Evolutionary conservation across 2,113 vertebrate genomes (phyloP).

Genomic region (Synchiropus splendidus): DNA sequence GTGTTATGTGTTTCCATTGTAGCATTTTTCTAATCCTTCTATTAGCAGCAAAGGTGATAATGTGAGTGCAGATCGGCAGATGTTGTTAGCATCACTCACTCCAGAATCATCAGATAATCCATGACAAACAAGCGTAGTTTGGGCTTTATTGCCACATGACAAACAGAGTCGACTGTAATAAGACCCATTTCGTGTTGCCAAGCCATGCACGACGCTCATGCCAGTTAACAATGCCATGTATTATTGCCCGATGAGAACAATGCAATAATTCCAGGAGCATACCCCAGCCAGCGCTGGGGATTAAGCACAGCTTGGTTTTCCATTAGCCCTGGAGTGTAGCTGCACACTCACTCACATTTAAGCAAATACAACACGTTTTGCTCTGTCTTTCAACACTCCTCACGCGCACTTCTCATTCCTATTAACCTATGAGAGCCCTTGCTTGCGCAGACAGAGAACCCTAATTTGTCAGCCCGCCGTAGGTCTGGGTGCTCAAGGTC

Average conservation of each 20-base stretch:
- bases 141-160: constrained; percentile 33
- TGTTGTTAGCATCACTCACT: constrained; percentile 31
- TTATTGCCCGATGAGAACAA: constrained; percentile 50
- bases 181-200: constrained; percentile 40
- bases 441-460: constrained; percentile 40
- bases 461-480: constrained; percentile 55
- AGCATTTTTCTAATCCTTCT: constrained; percentile 37
- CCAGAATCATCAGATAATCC: constrained; percentile 38
- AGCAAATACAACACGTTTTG: constrained; percentile 6
- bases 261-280: constrained; percentile 48
- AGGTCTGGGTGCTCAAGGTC: constrained; percentile 53
- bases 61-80: constrained; percentile 22
- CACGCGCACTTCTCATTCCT: constrained; percentile 30
- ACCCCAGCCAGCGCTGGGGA: constrained; percentile 31
- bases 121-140: constrained; percentile 42
- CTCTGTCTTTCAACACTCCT: constrained; percentile 9
- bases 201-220: constrained; percentile 44
- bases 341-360: constrained; percentile 9
- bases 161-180: constrained; percentile 41
- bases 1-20: constrained; percentile 5
- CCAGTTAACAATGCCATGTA: constrained; percentile 44
- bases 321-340: constrained; percentile 31
- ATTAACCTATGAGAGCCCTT: constrained; percentile 62
- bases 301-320: constrained; percentile 44
- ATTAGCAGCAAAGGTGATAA: constrained; percentile 35